phyloP scores from a whole-genome alignment of 1,140 invertebrate genomes.

The Drosophila pandora region DNA sequence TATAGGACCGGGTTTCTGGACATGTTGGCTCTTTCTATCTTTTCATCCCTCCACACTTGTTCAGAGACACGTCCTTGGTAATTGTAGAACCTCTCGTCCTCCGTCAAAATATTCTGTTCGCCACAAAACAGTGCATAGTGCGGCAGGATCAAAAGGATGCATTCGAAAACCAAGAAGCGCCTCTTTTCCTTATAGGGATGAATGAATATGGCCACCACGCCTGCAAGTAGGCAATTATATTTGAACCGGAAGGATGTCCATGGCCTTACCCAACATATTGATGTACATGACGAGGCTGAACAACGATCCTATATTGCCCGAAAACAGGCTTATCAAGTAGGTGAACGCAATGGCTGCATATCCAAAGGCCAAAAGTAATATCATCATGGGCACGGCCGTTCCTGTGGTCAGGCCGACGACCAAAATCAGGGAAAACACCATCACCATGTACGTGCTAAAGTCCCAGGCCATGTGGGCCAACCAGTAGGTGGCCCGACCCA shows the following conservation, averaged over 20 bases:
- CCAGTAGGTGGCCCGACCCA: slow-evolving; percentile 89
- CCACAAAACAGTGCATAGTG: slow-evolving; percentile 35
- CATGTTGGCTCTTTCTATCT: too few relatives aligned
- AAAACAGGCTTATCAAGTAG: slow-evolving; percentile 23
- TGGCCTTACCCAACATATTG: slow-evolving; percentile 26
- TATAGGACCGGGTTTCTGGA: neutral
- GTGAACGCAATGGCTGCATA: slow-evolving; percentile 34
- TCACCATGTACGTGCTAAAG: slow-evolving; percentile 9
- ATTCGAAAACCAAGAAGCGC: neutral
- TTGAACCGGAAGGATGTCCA: neutral
- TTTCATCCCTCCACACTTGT: accelerated
- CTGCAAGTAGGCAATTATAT: neutral
- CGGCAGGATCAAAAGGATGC: slow-evolving; percentile 14
- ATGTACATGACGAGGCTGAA: slow-evolving; percentile 23
- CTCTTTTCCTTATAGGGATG: accelerated
- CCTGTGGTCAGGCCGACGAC: neutral
- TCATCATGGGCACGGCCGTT: accelerated
- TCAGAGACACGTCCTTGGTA: neutral
- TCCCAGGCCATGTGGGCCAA: slow-evolving; percentile 89
- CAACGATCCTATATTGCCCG: slow-evolving; percentile 9
- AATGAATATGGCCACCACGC: slow-evolving; percentile 12
- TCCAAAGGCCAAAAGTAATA: slow-evolving; percentile 20
- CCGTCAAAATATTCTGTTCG: neutral
- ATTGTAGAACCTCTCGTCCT: neutral
- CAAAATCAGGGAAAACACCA: slow-evolving; percentile 73